Evolutionary conservation across 2,888 invertebrate species (phyloP).

Genomic region (Caenorhabditis virilis): DNA sequence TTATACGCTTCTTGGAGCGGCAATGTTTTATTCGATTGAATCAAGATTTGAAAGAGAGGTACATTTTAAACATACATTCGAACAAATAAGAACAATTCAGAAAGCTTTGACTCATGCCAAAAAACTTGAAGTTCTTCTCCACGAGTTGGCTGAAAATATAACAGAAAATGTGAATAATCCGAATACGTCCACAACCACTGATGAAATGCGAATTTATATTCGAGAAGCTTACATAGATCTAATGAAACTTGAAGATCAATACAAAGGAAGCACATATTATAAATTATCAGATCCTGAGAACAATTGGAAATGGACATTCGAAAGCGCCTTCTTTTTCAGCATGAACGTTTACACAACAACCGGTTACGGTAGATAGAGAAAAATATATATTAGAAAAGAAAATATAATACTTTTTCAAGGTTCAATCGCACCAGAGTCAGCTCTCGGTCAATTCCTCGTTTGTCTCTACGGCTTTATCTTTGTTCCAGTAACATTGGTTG

Average conservation of each 20-base stretch:
- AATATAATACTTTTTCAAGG: constrained; percentile 23
- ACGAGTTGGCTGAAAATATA: constrained; percentile 17
- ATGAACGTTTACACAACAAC: constrained; percentile 55
- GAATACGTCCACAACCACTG: constrained; percentile 16
- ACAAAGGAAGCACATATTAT: constrained; percentile 46
- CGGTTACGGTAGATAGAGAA: constrained; percentile 45
- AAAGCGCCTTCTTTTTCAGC: constrained; percentile 50
- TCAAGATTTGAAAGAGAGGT: constrained; percentile 10
- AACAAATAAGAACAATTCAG: no score
- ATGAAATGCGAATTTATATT: constrained; percentile 32
- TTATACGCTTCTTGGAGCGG: constrained; percentile 47
- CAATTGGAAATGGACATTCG: constrained; percentile 51
- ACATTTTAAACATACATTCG: no score
- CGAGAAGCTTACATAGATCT: constrained; percentile 38
- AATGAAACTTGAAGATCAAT: constrained; percentile 32
- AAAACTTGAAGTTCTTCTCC: constrained; percentile 20
- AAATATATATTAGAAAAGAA: neutral
- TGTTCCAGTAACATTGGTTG: constrained; percentile 49
- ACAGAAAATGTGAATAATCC: constrained; percentile 26
- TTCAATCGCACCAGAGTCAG: constrained; percentile 45
- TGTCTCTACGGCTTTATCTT: constrained; percentile 47
- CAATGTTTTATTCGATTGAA: constrained; percentile 46
- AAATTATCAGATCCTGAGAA: constrained; percentile 39
- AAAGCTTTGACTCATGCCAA: constrained; percentile 14
- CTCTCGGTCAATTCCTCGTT: constrained; percentile 32